Base-by-base conservation (phyloP, 2,888 invertebrate species). In the Agriopis aurantiaria region DNA sequence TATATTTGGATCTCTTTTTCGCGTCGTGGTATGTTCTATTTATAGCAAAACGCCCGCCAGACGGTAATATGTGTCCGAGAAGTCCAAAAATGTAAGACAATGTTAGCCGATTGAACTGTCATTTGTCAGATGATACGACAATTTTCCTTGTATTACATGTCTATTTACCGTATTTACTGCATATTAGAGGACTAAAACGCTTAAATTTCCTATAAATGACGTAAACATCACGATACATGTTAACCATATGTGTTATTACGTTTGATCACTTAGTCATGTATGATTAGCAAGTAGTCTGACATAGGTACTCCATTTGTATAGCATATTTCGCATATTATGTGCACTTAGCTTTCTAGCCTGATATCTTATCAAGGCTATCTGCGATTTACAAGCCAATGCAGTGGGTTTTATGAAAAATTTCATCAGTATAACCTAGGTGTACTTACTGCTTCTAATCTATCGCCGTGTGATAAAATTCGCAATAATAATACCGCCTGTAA, bases 11-110 rank as follows among this genome's bases (percentile, higher is more conserved):
- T 81, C 86, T 87, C 87, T 91, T 92, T 89, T 93, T 92, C 89
- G 86, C 86, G 90, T 90, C 90, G 86, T 89, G 92, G 92, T 91
- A 92, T 92, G 93, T 92, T 91, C 92, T 93, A 93, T 89, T 88
- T 85, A 89, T 93, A 93, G 93, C 87, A 80, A 88, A 91, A 89
- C 84, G 88, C 82, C 83, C 85, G 85, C 86, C 88, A 91, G 91
- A 88, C 89, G 85, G 83, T 85, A 82, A 83, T 87, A 89, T 85
- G 85, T 86, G 84, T 82, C 84, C 86, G 83, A 86, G 88, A 87
- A 86, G 78, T 80, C 79, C 82, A 84, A 86, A 88, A 88, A 86
- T 79, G 79, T 81, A 81, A 79, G 77, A 79, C 79, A 83, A 82
- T 82, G 85, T 84, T 83, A 85, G 74, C 80, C 75, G 75, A 78